These are phyloP conservation scores for Galbula dea DNA, from an alignment of 2,113 vertebrate species.

Conservation along the genomic window DNA sequence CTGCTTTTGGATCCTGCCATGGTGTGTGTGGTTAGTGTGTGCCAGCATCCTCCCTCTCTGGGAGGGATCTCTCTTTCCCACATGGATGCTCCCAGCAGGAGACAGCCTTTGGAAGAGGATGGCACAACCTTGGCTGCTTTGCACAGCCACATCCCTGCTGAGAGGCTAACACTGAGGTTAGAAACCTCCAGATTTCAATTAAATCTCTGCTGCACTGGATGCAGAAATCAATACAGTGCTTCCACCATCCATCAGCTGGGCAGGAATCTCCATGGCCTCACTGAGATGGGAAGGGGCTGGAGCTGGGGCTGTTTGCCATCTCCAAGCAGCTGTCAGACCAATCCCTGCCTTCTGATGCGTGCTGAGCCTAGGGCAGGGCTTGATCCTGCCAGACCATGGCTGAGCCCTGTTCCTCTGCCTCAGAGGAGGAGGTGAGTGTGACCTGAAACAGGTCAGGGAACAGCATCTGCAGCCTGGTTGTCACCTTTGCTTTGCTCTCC, in stretches of 20 bases:
- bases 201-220: not conserved
- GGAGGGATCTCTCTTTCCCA: not conserved
- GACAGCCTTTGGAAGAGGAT: not conserved
- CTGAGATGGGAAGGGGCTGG: not conserved
- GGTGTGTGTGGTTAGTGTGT: fast-evolving
- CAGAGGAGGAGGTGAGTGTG: not conserved
- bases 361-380: not conserved
- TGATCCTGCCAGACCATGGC: fast-evolving
- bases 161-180: not conserved
- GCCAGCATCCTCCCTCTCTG: fast-evolving
- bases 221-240: not conserved
- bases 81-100: not conserved
- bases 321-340: not conserved
- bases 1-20: not conserved
- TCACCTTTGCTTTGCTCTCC: not conserved
- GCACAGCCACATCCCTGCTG: not conserved
- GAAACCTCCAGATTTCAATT: conserved; percentile 16
- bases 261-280: not conserved
- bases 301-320: fast-evolving
- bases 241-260: not conserved
- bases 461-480: fast-evolving
- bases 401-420: not conserved
- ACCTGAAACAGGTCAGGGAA: fast-evolving
- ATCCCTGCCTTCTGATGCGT: fast-evolving
- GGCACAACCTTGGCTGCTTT: not conserved